A percentile compares a stretch with the other conserved stretches of the same genome.
Conservation (phyloP, 2,797 vertebrate species). For the Sphenopsis melanotis region DNA sequence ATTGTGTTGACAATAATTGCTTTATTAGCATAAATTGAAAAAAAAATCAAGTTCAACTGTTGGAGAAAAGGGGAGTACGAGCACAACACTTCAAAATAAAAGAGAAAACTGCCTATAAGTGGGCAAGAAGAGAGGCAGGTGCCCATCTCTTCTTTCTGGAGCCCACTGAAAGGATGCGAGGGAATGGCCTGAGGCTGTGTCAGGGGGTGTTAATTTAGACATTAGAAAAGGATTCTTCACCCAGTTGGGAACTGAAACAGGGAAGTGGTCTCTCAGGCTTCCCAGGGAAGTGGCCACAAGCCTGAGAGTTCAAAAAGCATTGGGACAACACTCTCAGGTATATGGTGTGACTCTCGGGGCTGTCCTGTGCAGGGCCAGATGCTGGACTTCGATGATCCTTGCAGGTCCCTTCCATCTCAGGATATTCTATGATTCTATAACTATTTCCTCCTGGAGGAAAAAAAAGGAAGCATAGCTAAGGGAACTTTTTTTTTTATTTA, state of each 20-base stretch:
- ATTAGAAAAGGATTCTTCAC: not conserved
- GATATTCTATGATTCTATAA: not conserved
- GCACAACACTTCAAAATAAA: constrained; percentile 22
- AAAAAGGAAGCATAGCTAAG: not conserved
- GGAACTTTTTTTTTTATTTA: not conserved
- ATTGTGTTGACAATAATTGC: not conserved
- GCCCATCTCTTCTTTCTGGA: not conserved
- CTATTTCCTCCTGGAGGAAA: not conserved
- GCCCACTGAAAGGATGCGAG: not conserved
- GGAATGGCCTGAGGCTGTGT: not conserved
- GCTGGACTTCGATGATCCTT: rapidly evolving
- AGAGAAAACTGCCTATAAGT: not conserved
- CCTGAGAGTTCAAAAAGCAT: not conserved
- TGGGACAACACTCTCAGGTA: not conserved
- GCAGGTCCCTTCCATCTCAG: not conserved
- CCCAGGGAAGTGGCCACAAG: not conserved
- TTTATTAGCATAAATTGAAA: not conserved
- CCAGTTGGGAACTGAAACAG: not conserved
- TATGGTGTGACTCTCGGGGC: not conserved
- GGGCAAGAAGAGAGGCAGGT: not conserved
- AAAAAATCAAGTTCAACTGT: not conserved
- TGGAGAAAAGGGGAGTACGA: not conserved
- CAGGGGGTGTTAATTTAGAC: rapidly evolving
- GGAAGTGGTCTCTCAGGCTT: not conserved
- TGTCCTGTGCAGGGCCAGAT: not conserved